phyloP scores from a whole-genome alignment of 2,888 invertebrate genomes.

The Philhelius pedissequus region DNA sequence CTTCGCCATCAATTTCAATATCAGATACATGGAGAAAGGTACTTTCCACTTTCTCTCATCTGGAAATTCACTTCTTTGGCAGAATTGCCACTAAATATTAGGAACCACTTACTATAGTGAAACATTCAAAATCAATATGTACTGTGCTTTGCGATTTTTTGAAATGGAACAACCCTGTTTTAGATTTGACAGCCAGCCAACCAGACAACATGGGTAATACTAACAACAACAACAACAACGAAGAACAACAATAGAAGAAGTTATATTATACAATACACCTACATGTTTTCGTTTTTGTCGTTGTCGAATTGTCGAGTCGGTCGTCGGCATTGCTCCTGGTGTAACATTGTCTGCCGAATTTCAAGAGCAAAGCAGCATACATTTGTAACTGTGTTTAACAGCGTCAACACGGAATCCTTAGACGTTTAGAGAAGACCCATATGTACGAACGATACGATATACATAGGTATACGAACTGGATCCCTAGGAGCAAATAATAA shows the following conservation, averaged over 20 bases:
- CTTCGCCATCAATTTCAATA: background rate
- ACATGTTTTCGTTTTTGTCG: background rate
- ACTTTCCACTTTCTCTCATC: background rate
- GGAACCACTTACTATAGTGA: background rate
- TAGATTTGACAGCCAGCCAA: constrained; percentile 55
- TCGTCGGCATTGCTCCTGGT: background rate
- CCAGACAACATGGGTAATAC: constrained; percentile 53
- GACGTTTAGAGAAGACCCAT: constrained; percentile 21
- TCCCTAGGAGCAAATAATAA: constrained; percentile 6
- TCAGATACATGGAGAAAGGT: background rate
- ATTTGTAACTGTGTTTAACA: constrained; percentile 62
- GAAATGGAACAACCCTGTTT: constrained; percentile 51
- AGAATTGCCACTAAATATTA: constrained; percentile 27
- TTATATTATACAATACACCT: background rate
- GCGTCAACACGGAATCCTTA: constrained; percentile 49
- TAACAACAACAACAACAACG: constrained; percentile 22
- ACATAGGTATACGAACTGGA: background rate
- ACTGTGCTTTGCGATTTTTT: constrained; percentile 20
- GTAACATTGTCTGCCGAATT: constrained; percentile 49
- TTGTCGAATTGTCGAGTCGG: background rate
- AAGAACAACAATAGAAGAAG: constrained; percentile 3
- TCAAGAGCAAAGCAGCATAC: constrained; percentile 47
- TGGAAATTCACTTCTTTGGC: background rate
- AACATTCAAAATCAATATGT: constrained; percentile 52
- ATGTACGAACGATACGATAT: background rate